Evolutionary conservation across 2,797 vertebrate genomes (phyloP), one percentile per base, ranked within the genome.

Genomic region (Sparus aurata): DNA sequence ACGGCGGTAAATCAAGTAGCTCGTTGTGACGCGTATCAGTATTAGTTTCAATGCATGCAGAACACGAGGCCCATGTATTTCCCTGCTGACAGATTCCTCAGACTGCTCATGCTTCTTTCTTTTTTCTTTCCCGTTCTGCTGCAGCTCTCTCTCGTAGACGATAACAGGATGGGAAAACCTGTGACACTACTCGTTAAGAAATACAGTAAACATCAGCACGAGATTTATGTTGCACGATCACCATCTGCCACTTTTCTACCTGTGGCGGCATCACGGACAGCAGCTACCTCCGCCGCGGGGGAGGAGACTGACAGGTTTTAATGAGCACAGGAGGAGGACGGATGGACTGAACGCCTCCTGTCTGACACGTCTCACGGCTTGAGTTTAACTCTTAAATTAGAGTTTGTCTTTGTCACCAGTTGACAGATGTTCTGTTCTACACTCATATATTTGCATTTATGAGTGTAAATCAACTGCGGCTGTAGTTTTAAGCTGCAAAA

Each of bases 201-300:
- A 47, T 55, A 27, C 30, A 45, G 11, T 4, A 18, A 65, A 68
- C 41, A 50, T 69, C 25, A 27, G 71, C 2, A 13, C 17, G 1
- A 43, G 17, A 52, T 34, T 54, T 17, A 18, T 10, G 54, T 27
- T 23, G 38, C 8, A n/a, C 41, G 55, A 71, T 61, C 27, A 34
- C 49, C 79, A 71, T 49, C 73, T 62, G 79, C 68, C 54, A 22
- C 47, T 45, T 18, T 6, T 13, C 18, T 66, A 50, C 59, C 66
- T 64, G 59, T 52, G 55, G 55, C 55, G 67, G 61, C 5, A 1
- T 25, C 2, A 7, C 10, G 18, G 23, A 25, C 38, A 3, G 34
- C 41, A 43, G 50, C 25, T 10, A 9, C 4, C 10, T 18, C 13
- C 1, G 22, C 60, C 66, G 23, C 59, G 3, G 63, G 41, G 54